Evolutionary conservation across 2,888 invertebrate species (phyloP).

Genomic region (Rosalia funebris): DNA sequence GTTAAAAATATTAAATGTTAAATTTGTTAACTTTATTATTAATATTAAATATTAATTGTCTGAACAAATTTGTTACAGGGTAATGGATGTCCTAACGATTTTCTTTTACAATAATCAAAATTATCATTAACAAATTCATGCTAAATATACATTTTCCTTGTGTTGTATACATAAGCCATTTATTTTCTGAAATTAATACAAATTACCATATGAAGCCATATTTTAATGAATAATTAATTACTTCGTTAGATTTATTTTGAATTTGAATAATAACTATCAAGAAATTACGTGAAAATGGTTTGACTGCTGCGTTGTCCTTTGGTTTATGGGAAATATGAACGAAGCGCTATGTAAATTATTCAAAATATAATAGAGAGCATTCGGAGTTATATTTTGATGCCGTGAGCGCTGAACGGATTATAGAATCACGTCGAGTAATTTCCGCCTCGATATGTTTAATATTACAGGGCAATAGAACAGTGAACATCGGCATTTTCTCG

Average conservation of each 20-base stretch:
- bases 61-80: no score
- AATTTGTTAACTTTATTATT: no score
- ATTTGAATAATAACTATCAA: conserved; percentile 39
- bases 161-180: no score
- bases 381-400: conserved; percentile 42
- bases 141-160: no score
- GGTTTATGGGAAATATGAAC: conserved; percentile 29
- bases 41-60: no score
- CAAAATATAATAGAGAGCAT: conserved; percentile 43
- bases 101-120: no score
- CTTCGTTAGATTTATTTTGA: conserved; percentile 32
- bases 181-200: no score
- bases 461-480: conserved; percentile 37
- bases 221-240: conserved; percentile 35
- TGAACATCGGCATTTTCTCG: conserved; percentile 6
- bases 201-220: neutral
- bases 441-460: conserved; percentile 55
- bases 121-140: no score
- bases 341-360: conserved; percentile 36
- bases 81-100: no score
- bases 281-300: conserved; percentile 30
- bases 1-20: no score
- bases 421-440: conserved; percentile 55
- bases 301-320: conserved; percentile 32
- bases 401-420: conserved; percentile 41